Conservation (phyloP, 2,888 invertebrate species). For the Formica aserva region DNA sequence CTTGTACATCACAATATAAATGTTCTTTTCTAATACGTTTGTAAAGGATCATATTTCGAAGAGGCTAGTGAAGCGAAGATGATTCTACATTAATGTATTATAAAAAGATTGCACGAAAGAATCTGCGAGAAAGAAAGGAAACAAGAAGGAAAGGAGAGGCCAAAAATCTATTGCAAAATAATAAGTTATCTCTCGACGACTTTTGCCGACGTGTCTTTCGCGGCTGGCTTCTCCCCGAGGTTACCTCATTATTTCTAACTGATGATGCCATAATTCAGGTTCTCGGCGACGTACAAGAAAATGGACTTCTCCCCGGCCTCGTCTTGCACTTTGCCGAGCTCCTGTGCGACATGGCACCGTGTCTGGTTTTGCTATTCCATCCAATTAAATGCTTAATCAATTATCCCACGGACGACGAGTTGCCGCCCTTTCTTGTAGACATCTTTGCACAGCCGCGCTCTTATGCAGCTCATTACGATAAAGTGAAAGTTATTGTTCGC, state of each 20-base stretch:
- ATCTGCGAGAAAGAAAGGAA: neutral
- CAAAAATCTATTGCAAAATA: constrained; percentile 80
- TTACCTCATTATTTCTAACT: constrained; percentile 84
- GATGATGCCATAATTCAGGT: constrained; percentile 83
- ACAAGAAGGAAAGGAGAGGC: constrained; percentile 29
- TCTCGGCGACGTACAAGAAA: constrained; percentile 81
- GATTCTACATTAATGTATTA: constrained; percentile 33
- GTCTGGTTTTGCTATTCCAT: constrained; percentile 73
- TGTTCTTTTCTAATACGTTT: neutral
- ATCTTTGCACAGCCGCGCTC: constrained; percentile 51
- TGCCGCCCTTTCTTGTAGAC: constrained; percentile 69
- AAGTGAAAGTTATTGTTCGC: constrained; percentile 38
- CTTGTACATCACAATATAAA: neutral
- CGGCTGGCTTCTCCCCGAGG: constrained; percentile 75
- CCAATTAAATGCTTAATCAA: constrained; percentile 81
- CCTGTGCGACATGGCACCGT: constrained; percentile 62
- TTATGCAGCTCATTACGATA: constrained; percentile 53
- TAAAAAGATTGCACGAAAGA: neutral
- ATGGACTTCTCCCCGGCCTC: constrained; percentile 77
- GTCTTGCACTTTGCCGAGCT: constrained; percentile 60
- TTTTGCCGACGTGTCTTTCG: constrained; percentile 80
- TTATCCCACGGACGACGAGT: constrained; percentile 69
- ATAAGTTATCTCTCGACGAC: constrained; percentile 79
- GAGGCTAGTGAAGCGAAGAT: neutral
- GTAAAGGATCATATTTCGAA: neutral